A percentile compares a stretch with the other conserved stretches of the same genome.
Evolutionary conservation across 2,113 vertebrate genomes (phyloP).

Genomic region (Bubo scandiacus): DNA sequence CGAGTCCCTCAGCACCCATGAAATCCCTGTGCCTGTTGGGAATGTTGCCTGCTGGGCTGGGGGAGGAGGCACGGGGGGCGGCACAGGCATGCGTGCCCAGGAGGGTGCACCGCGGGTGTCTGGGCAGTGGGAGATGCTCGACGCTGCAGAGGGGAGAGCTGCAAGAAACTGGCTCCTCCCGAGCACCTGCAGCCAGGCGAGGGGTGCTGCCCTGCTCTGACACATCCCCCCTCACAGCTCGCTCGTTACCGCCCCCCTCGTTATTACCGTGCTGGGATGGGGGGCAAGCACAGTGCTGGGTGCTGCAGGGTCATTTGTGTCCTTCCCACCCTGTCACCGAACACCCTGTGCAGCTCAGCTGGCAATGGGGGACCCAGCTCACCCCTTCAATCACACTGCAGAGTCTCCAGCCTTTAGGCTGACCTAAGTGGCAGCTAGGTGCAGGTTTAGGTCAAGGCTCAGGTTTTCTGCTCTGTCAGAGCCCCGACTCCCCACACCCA

Average conservation of each 20-base stretch:
- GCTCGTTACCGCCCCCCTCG: neutral
- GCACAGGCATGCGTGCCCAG: neutral
- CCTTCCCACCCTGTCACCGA: neutral
- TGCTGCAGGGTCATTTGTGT: neutral
- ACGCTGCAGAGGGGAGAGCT: slow-evolving; percentile 72
- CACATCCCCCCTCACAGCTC: too few relatives aligned
- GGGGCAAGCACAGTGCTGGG: neutral
- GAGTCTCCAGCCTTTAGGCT: neutral
- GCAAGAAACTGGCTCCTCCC: slow-evolving; percentile 45
- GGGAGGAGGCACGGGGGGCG: neutral
- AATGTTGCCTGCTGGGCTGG: neutral
- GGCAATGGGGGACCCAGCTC: neutral
- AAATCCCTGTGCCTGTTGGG: neutral
- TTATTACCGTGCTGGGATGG: neutral
- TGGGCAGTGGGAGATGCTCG: slow-evolving; percentile 37
- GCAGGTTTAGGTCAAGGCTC: neutral
- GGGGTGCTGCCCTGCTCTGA: neutral
- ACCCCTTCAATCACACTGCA: rapidly evolving
- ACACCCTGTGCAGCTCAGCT: neutral
- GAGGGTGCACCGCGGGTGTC: neutral
- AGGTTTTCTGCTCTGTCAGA: neutral
- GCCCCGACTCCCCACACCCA: neutral
- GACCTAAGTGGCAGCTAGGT: rapidly evolving
- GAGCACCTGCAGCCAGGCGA: neutral
- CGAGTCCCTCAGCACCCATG: neutral